Conservation (phyloP, 2,888 invertebrate species). For the Hypsopygia costalis region DNA sequence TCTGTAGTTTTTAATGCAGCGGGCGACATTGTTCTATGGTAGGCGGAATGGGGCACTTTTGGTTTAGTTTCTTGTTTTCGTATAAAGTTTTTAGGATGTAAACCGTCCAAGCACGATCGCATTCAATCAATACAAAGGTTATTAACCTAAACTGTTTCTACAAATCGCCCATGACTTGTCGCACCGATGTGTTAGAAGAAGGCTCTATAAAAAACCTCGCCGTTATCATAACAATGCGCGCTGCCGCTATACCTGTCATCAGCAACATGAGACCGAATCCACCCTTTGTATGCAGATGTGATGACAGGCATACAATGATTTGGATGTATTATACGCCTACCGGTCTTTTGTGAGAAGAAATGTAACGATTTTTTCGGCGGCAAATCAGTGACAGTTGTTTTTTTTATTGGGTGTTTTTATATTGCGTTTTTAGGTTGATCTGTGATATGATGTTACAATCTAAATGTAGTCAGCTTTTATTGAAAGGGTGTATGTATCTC, state of each 20-base stretch:
- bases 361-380: neutral
- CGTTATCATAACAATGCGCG: conserved; percentile 29
- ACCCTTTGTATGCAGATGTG: conserved; percentile 49
- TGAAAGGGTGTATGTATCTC: no score
- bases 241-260: conserved; percentile 12
- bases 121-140: neutral
- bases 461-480: no score
- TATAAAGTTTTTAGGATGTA: no score
- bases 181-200: neutral
- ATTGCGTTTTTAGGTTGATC: no score
- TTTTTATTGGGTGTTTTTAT: neutral
- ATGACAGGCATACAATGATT: conserved; percentile 35
- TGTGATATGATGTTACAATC: no score
- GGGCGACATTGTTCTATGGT: no score
- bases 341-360: conserved; percentile 2
- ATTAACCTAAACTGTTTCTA: conserved; percentile 1
- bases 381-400: neutral
- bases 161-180: neutral
- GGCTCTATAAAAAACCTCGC: conserved; percentile 22
- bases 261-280: conserved; percentile 14
- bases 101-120: no score
- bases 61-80: no score
- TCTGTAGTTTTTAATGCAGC: no score
- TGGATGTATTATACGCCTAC: conserved; percentile 19
- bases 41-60: no score